Conservation (phyloP, 2,888 invertebrate species). For the Nomada flava region DNA sequence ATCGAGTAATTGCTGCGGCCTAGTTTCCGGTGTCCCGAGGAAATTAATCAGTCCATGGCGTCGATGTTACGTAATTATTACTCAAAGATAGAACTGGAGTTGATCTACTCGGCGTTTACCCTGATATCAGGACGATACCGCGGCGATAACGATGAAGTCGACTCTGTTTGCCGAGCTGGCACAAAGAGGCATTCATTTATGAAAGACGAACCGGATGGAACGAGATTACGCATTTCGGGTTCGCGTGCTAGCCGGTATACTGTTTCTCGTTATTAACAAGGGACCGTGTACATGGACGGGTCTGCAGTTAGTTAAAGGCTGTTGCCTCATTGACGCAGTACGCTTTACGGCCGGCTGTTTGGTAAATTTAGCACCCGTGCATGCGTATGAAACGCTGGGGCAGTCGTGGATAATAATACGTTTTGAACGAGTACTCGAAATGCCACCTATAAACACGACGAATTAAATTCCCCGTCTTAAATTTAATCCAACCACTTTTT, state of each 20-base stretch:
- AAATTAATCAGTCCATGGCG: constrained; percentile 58
- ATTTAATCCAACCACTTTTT: too few relatives aligned
- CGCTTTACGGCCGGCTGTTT: background rate
- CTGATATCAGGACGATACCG: background rate
- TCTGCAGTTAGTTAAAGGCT: background rate
- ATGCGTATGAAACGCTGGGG: too few relatives aligned
- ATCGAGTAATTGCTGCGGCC: constrained; percentile 59
- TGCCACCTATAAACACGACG: too few relatives aligned
- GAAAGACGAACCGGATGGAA: constrained; percentile 34
- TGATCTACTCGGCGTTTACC: too few relatives aligned
- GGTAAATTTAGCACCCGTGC: too few relatives aligned
- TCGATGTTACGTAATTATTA: constrained; percentile 47
- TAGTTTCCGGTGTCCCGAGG: constrained; percentile 36
- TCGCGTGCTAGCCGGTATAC: background rate
- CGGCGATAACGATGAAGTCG: constrained; percentile 16
- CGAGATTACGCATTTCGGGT: constrained; percentile 35
- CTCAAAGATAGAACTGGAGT: too few relatives aligned
- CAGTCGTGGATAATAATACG: too few relatives aligned
- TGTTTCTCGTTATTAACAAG: constrained; percentile 28
- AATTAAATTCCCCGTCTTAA: too few relatives aligned
- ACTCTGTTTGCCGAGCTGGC: constrained; percentile 17
- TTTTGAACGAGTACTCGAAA: too few relatives aligned
- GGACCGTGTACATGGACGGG: background rate
- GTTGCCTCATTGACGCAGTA: background rate
- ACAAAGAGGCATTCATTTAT: constrained; percentile 38